Conservation (phyloP, 2,888 invertebrate species). For the Orthonevra nobilis region DNA sequence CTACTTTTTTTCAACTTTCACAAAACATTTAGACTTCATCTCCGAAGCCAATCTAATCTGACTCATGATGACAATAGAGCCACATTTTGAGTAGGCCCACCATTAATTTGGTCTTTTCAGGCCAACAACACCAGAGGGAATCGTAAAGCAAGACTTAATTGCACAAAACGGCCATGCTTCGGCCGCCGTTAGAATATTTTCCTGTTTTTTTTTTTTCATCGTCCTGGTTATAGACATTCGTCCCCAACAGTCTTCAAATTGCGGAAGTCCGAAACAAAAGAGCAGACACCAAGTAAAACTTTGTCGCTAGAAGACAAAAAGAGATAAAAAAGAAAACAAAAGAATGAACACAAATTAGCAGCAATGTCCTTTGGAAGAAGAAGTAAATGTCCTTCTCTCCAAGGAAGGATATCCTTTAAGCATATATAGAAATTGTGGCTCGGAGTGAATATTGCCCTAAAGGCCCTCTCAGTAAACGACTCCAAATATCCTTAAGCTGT, state of each 20-base stretch:
- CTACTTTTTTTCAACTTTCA: no score
- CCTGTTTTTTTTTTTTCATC: not conserved
- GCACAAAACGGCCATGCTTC: constrained; percentile 30
- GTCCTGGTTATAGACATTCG: not conserved
- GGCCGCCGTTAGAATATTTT: constrained; percentile 21
- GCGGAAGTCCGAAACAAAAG: constrained; percentile 9
- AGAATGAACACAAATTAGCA: constrained; percentile 56
- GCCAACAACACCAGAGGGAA: constrained; percentile 42
- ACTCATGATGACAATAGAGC: constrained; percentile 5
- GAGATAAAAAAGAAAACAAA: constrained; percentile 40
- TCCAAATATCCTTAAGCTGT: constrained; percentile 26
- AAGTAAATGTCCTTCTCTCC: no score
- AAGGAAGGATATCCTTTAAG: no score
- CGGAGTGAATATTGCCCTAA: no score
- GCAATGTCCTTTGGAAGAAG: constrained; percentile 20
- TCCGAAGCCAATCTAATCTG: constrained; percentile 6
- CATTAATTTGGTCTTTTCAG: not conserved
- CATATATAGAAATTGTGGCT: no score
- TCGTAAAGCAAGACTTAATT: constrained; percentile 58
- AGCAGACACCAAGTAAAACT: constrained; percentile 17
- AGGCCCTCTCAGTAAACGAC: not conserved
- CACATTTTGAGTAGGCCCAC: constrained; percentile 4
- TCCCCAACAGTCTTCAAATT: constrained; percentile 1
- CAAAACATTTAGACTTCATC: not conserved
- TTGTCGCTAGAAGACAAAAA: constrained; percentile 19